Percentiles rank a stretch among this genome's conserved stretches.
These are phyloP conservation scores for Morone chrysops DNA, from an alignment of 2,113 vertebrate species.

Conservation along the genomic window DNA sequence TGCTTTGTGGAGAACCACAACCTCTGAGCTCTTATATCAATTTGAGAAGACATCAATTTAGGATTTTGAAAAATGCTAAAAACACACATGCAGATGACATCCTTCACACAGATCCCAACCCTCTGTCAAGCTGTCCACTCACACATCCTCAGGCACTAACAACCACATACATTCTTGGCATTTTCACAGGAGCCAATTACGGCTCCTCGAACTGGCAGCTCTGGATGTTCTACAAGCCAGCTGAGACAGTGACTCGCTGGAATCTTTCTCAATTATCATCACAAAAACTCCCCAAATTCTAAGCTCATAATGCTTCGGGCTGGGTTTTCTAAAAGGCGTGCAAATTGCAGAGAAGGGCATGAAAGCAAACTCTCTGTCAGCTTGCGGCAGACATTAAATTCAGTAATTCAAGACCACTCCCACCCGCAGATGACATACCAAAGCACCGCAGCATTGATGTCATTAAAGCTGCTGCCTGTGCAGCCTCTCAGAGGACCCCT, in stretches of 20 bases:
- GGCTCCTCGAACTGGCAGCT: constrained; percentile 41
- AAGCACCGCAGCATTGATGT: constrained; percentile 31
- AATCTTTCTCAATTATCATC: constrained; percentile 58
- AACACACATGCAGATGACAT: constrained; percentile 10
- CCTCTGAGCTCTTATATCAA: background rate
- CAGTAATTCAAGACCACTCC: constrained; percentile 8
- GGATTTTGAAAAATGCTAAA: constrained; percentile 18
- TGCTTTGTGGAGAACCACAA: constrained; percentile 19
- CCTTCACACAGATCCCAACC: constrained; percentile 10
- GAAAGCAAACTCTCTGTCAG: background rate
- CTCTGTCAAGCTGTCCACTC: constrained; percentile 50
- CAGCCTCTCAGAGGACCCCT: constrained; percentile 24
- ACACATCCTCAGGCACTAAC: constrained; percentile 58
- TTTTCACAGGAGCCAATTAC: constrained; percentile 65
- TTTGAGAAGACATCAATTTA: constrained; percentile 24
- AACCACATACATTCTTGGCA: constrained; percentile 71
- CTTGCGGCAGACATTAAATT: constrained; percentile 24
- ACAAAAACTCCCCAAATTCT: constrained; percentile 38
- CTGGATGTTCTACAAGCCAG: constrained; percentile 45
- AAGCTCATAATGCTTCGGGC: constrained; percentile 29
- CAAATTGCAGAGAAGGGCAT: background rate
- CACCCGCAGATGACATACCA: constrained; percentile 33
- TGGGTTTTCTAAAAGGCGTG: constrained; percentile 25
- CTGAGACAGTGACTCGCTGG: constrained; percentile 25
- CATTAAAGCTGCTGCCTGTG: constrained; percentile 31